Evolutionary conservation across 2,888 invertebrate species (phyloP).

Genomic region (Leptura quadrifasciata): DNA sequence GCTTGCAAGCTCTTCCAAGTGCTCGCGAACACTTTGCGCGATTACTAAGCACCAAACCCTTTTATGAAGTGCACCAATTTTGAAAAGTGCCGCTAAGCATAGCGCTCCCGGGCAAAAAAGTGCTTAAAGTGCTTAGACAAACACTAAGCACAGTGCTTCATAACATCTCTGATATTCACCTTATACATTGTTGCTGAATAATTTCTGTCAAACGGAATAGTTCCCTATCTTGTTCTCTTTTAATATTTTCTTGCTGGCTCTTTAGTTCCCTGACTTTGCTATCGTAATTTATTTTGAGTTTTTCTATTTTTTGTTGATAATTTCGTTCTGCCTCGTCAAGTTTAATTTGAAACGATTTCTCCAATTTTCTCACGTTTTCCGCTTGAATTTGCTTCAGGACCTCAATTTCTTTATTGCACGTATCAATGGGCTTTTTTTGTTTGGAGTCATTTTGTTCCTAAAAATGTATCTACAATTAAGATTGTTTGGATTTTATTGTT

Average conservation of each 20-base stretch:
- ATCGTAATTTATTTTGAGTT: conserved; percentile 54
- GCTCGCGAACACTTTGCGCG: too few species aligned
- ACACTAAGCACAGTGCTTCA: too few species aligned
- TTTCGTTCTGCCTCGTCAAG: conserved; percentile 48
- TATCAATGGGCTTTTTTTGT: conserved; percentile 39
- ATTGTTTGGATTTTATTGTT: not conserved
- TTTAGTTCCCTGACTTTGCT: conserved; percentile 52
- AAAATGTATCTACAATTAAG: not conserved
- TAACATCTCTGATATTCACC: too few species aligned
- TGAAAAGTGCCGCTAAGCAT: too few species aligned
- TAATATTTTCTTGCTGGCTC: conserved; percentile 50
- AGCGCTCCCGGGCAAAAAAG: too few species aligned
- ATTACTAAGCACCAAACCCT: too few species aligned
- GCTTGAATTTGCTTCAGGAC: conserved; percentile 49
- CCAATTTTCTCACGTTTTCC: conserved; percentile 46
- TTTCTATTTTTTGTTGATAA: conserved; percentile 53
- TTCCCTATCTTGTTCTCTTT: conserved; percentile 60
- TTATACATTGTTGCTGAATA: conserved; percentile 60
- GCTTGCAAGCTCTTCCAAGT: too few species aligned
- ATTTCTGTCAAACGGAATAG: conserved; percentile 61
- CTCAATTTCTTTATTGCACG: conserved; percentile 50
- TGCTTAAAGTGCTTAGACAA: too few species aligned
- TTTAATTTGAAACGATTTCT: conserved; percentile 48
- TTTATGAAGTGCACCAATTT: too few species aligned
- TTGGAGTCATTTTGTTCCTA: conserved; percentile 48